Evolutionary conservation across 2,888 invertebrate species (phyloP).

Genomic region (Leptinotarsa tumamoca): DNA sequence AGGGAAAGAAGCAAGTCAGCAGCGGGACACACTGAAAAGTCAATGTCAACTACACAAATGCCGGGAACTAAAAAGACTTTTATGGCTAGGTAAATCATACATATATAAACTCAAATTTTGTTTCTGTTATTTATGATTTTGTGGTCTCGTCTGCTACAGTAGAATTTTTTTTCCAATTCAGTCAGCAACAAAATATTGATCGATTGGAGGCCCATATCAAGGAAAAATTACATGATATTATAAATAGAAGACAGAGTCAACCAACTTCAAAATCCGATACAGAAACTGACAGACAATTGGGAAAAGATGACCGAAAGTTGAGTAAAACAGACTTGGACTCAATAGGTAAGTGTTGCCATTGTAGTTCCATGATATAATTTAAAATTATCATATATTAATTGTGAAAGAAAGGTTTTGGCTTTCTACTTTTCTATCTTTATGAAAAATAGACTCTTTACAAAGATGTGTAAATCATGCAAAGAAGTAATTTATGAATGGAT

Average conservation of each 20-base stretch:
- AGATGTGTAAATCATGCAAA: too few species aligned
- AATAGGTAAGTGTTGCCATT: conserved; percentile 49
- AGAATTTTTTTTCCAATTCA: conserved; percentile 32
- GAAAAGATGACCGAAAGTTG: conserved; percentile 67
- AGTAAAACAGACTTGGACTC: conserved; percentile 62
- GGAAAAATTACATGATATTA: conserved; percentile 66
- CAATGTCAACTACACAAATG: conserved; percentile 49
- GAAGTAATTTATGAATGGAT: too few species aligned
- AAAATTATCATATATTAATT: too few species aligned
- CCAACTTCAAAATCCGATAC: conserved; percentile 58
- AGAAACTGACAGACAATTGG: conserved; percentile 59
- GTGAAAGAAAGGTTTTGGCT: too few species aligned
- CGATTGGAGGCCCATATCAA: conserved; percentile 66
- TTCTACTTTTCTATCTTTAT: too few species aligned
- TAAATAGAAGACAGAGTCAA: conserved; percentile 62
- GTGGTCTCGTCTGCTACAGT: background rate
- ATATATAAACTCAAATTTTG: too few species aligned
- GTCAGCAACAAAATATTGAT: conserved; percentile 62
- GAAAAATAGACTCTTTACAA: too few species aligned
- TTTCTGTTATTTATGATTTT: background rate
- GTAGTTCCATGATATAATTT: too few species aligned
- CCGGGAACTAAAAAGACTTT: conserved; percentile 51
- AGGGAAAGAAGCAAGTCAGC: conserved; percentile 64
- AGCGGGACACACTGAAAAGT: conserved; percentile 58
- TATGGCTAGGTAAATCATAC: conserved; percentile 42